These are phyloP conservation scores for Tangara arthus DNA, from an alignment of 2,797 vertebrate genomes.

Conservation along the genomic window DNA sequence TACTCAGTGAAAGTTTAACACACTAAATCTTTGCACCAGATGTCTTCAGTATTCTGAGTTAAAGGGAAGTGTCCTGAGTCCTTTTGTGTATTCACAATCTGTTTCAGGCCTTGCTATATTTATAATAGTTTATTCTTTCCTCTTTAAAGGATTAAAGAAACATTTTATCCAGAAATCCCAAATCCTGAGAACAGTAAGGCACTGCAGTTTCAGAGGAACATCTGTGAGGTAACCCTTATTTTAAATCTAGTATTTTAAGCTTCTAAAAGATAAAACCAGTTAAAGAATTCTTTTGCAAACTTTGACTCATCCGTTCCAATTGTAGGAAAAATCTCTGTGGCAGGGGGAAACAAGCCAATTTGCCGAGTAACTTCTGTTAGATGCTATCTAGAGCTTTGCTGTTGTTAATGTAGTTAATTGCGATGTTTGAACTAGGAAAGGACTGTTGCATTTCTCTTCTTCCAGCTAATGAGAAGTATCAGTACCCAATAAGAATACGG, in stretches of 20 bases:
- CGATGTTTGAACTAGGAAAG: background rate
- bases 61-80: background rate
- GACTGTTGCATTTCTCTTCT: background rate
- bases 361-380: background rate
- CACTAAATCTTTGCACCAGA: slow-evolving; percentile 12
- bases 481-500: fast-evolving
- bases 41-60: background rate
- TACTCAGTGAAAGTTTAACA: background rate
- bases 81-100: background rate
- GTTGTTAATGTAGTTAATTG: background rate
- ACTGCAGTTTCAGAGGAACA: slow-evolving; percentile 77
- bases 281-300: background rate
- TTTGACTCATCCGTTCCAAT: background rate
- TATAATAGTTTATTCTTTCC: slow-evolving; percentile 26
- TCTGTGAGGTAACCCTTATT: slow-evolving; percentile 74
- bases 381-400: background rate
- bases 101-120: background rate
- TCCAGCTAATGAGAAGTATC: background rate
- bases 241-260: background rate
- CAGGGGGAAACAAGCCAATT: background rate
- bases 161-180: slow-evolving; percentile 94
- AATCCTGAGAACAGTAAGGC: slow-evolving; percentile 89
- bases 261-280: background rate
- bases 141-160: slow-evolving; percentile 90
- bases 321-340: background rate